phyloP scores from a whole-genome alignment of 2,113 vertebrate genomes.

The Chrysemys picta region DNA sequence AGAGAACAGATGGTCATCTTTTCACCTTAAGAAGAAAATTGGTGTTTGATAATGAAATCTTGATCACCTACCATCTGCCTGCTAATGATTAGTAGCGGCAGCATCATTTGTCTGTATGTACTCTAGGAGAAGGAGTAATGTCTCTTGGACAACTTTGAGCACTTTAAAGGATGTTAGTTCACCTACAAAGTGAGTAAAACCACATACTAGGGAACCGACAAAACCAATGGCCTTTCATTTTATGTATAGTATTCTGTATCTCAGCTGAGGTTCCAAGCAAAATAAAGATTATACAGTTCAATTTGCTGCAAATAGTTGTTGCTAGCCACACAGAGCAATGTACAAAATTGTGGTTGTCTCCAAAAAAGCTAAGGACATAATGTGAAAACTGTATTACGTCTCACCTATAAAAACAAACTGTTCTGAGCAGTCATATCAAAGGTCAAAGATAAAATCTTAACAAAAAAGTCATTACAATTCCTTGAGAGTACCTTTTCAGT shows the following conservation, averaged over 20 bases:
- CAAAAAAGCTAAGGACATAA: background rate
- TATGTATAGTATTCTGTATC: background rate
- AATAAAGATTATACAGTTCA: background rate
- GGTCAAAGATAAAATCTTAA: background rate
- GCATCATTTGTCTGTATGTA: slow-evolving; percentile 46
- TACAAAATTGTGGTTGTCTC: background rate
- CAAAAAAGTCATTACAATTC: background rate
- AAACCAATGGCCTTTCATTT: background rate
- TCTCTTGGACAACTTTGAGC: background rate
- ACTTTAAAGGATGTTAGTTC: background rate
- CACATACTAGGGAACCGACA: background rate
- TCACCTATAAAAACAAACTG: background rate
- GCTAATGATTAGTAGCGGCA: slow-evolving; percentile 44
- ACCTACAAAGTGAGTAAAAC: background rate
- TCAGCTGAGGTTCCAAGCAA: background rate
- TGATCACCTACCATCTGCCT: slow-evolving; percentile 70
- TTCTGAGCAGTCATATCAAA: background rate
- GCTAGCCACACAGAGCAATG: rapidly evolving
- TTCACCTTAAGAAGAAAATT: slow-evolving; percentile 54
- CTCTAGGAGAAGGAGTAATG: background rate
- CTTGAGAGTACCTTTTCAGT: background rate
- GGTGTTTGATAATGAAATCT: slow-evolving; percentile 72
- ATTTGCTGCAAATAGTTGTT: background rate
- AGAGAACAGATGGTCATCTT: slow-evolving; percentile 67
- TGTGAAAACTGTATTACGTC: background rate